Percentiles rank a stretch among this genome's conserved stretches.
Evolutionary conservation across 2,888 invertebrate genomes (phyloP).

Genomic region (Volucella inflata): DNA sequence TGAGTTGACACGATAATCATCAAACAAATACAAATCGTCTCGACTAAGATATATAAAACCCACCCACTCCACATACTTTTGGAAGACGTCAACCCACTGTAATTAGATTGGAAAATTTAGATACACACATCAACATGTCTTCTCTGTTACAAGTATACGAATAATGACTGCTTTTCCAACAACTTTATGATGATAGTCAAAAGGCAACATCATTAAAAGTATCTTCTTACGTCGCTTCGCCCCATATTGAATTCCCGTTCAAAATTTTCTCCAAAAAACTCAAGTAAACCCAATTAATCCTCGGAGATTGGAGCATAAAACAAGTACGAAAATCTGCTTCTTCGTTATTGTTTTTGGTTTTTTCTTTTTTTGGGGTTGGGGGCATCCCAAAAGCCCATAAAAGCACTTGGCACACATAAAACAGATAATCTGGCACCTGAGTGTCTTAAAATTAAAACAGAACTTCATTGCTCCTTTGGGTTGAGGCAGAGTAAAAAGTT

Average conservation of each 20-base stretch:
- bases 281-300: slow-evolving; percentile 73
- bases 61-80: neutral
- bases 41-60: slow-evolving; percentile 2
- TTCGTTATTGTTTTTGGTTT: neutral
- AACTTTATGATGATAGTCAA: slow-evolving; percentile 50
- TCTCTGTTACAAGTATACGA: neutral
- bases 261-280: slow-evolving; percentile 44
- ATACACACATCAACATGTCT: slow-evolving; percentile 19
- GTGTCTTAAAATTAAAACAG: slow-evolving; percentile 74
- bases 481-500: neutral
- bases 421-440: slow-evolving; percentile 75
- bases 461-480: slow-evolving; percentile 44
- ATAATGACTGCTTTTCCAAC: neutral
- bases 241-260: slow-evolving; percentile 46
- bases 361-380: neutral
- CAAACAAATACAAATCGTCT: neutral
- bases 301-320: slow-evolving; percentile 64
- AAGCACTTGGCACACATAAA: slow-evolving; percentile 71
- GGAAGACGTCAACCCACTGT: neutral
- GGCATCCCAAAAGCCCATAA: slow-evolving; percentile 49
- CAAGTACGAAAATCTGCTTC: slow-evolving; percentile 38
- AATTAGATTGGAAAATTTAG: slow-evolving; percentile 31
- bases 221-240: neutral
- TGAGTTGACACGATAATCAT: neutral
- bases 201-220: slow-evolving; percentile 45